Evolutionary conservation across 1,140 invertebrate species (phyloP).

Genomic region (Drosophila burlai): DNA sequence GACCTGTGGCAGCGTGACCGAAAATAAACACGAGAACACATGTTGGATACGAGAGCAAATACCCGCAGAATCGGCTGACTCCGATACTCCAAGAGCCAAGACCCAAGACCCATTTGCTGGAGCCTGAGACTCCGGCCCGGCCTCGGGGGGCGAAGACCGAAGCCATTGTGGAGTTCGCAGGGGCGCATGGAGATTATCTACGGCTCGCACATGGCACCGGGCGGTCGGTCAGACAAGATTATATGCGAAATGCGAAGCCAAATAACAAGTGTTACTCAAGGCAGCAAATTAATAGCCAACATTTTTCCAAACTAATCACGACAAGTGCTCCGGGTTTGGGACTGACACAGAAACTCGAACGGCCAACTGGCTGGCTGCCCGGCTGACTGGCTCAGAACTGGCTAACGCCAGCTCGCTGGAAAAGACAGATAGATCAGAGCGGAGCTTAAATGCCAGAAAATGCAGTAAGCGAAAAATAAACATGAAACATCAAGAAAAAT

Average conservation of each 20-base stretch:
- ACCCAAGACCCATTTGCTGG: conserved; percentile 42
- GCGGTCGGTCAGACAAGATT: conserved; percentile 65
- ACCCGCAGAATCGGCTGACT: conserved; percentile 16
- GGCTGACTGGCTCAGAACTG: conserved; percentile 5
- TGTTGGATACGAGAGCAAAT: conserved; percentile 39
- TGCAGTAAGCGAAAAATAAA: conserved; percentile 55
- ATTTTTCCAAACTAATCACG: conserved; percentile 70
- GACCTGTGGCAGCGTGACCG: conserved; percentile 10
- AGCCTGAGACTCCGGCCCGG: conserved; percentile 6
- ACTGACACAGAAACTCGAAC: conserved; percentile 52
- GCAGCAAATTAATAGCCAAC: conserved; percentile 69
- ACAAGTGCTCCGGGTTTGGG: conserved; percentile 55
- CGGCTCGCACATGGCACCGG: conserved; percentile 49
- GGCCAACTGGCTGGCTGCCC: conserved; percentile 9
- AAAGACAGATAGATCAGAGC: conserved; percentile 50
- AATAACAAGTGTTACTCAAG: conserved; percentile 73
- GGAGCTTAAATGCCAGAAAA: conserved; percentile 50
- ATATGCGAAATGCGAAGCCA: conserved; percentile 57
- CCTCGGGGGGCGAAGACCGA: not conserved
- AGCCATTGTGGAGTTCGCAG: conserved; percentile 19
- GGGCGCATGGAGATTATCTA: conserved; percentile 58
- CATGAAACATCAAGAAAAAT: conserved; percentile 56
- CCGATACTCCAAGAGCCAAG: no score
- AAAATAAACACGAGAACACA: conserved; percentile 37
- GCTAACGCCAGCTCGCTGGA: conserved; percentile 12